Base-by-base conservation (phyloP, 1,140 invertebrate species). In the Carposina sasakii region DNA sequence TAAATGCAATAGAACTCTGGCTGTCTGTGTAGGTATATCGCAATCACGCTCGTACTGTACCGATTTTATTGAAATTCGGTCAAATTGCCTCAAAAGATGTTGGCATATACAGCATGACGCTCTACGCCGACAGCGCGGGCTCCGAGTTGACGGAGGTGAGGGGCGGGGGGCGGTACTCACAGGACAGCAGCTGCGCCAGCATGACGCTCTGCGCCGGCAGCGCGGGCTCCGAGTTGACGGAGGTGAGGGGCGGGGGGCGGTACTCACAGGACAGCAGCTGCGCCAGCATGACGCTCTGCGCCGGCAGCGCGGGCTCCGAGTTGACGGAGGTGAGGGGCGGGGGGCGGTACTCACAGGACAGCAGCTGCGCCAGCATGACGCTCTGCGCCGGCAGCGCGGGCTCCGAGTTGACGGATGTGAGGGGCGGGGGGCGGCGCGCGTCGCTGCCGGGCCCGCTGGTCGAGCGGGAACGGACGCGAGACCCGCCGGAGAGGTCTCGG, bases 181-280 rank as follows among this genome's bases (percentile, higher is more conserved):
- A 63, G 13, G 78, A 77, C 24, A 86, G 74, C 16, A 86, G 71
- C 48, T 86, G 82, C 16, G 82, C 82, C 9, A 86, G 69, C 71
- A 85, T 75, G 22, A 85, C 77, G 60, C 79, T 84, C 26, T 78
- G 75, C 42, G 81, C 79, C 30, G 81, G 83, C 50, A 86, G 74
- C 54, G 76, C 67, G 34, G 85, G 82, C 60, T 86, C 85, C 37
- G 78, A 83, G 30, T 78, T 78, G 19, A 82, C 78, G 59, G 72
- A 76, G 55, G 64, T 71, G 54, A 86, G 78, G 33, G 84, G 82
- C 49, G 84, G 71, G 28, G 75, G 76, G 0, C 69, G 69, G 42
- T 72, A 70, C 16, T 51, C 42, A 45, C 49, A 24, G 20, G 33
- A 46, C 45, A 41, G 36, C 26, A 2, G 34, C 48, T 17, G 60